These are phyloP conservation scores for Spicauda simplicius DNA, from an alignment of 2,888 invertebrate genomes.

Conservation along the genomic window DNA sequence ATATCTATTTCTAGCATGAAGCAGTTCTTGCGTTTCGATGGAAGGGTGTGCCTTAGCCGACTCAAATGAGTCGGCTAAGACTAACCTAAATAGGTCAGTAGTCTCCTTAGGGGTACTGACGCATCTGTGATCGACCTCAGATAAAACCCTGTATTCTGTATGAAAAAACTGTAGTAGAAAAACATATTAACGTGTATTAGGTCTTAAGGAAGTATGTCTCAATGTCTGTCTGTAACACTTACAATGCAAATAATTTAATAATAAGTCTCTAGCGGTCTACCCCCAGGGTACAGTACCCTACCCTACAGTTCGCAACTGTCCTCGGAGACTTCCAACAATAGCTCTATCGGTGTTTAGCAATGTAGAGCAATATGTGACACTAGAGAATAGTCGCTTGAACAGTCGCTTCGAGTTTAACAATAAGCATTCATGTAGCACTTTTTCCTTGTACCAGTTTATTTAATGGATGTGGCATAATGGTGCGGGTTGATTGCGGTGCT, in stretches of 20 bases:
- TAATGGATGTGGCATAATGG: slow-evolving; percentile 18
- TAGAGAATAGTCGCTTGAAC: not conserved
- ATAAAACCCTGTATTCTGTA: too few species aligned
- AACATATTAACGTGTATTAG: not conserved
- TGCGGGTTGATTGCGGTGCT: not conserved
- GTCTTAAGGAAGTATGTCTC: not conserved
- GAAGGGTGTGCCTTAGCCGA: too few species aligned
- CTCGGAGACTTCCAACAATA: slow-evolving; percentile 13
- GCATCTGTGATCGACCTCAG: too few species aligned
- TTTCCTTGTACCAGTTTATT: slow-evolving; percentile 31
- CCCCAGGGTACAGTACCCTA: too few species aligned
- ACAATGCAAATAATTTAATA: not conserved
- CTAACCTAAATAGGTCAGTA: too few species aligned
- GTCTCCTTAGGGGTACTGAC: too few species aligned
- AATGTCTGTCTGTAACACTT: not conserved
- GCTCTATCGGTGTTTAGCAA: slow-evolving; percentile 10
- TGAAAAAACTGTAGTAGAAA: too few species aligned
- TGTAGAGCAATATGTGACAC: not conserved
- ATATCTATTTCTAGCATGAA: too few species aligned
- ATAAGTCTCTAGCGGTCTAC: slow-evolving; percentile 9
- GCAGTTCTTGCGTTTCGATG: too few species aligned
- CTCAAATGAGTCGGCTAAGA: too few species aligned
- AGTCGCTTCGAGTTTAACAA: slow-evolving; percentile 3
- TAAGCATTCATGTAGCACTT: slow-evolving; percentile 5
- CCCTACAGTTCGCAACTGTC: slow-evolving; percentile 6